Percentiles rank a stretch among this genome's conserved stretches.
Conservation (phyloP, 2,888 invertebrate genomes). For the Drosophila robusta region DNA sequence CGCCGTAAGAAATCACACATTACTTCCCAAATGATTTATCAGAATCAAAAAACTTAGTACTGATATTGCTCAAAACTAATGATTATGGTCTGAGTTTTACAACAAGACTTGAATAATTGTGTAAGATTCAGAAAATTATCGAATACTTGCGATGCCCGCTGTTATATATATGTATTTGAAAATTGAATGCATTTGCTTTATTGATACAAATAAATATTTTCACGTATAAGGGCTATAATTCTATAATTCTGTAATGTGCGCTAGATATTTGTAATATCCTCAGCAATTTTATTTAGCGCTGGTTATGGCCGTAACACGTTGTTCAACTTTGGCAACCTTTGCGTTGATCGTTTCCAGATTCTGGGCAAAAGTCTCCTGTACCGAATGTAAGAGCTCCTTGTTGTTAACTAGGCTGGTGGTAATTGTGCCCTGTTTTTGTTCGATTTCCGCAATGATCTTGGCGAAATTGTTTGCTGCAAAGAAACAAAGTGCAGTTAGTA, state of each 20-base stretch:
- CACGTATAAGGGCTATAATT: conserved; percentile 18
- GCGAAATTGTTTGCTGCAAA: conserved; percentile 94
- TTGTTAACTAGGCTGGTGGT: conserved; percentile 91
- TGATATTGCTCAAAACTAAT: no score
- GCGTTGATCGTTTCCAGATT: conserved; percentile 92
- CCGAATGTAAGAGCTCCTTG: conserved; percentile 90
- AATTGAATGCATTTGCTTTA: conserved; percentile 38
- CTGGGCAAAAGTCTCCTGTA: conserved; percentile 92
- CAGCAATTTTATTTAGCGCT: conserved; percentile 57
- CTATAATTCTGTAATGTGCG: conserved; percentile 17
- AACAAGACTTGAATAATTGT: no score
- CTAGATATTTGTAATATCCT: conserved; percentile 15
- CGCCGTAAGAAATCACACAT: background rate
- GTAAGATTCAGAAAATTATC: background rate
- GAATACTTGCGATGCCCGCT: background rate
- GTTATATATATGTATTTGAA: background rate
- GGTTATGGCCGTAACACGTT: conserved; percentile 87
- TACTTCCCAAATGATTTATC: no score
- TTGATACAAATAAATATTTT: conserved; percentile 45
- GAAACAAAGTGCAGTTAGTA: background rate
- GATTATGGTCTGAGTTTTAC: no score
- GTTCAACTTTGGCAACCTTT: conserved; percentile 91
- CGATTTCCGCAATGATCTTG: conserved; percentile 92
- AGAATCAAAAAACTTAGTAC: no score
- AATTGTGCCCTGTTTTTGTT: conserved; percentile 91